Evolutionary conservation across 2,797 vertebrate genomes (phyloP), one percentile per base, ranked within the genome.

Genomic region (Sandelia bainsii): DNA sequence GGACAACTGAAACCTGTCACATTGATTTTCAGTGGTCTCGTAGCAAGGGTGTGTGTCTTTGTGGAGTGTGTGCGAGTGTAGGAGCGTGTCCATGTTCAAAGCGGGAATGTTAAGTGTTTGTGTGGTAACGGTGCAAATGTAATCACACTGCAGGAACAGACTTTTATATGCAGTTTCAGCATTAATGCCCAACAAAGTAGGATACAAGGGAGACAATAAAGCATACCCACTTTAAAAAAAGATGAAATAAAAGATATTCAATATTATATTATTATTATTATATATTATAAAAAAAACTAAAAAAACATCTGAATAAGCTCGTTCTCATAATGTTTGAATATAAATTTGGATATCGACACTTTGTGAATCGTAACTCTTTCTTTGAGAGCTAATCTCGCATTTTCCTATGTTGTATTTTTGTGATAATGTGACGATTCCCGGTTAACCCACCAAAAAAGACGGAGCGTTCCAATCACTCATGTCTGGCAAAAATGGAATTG

Each of bases 1-100:
- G 84, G 87, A 91, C 88, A 88, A 93, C 89, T 91, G 92, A 93
- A 91, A 91, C 89, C 92, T 93, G 93, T 92, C 93, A 93, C 91
- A 90, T 91, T 90, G 92, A 93, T 93, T 93, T 91, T 83, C 88
- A 89, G 81, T 79, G 82, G 82, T 87, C 81, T 76, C 32, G 58
- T 79, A 74, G 82, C 62, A n/a, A 48, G 56, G 52, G 13, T 77
- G 57, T 60, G 42, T 53, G 42, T 67, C 1, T 16, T 2, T 14
- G 40, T 14, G 5, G 54, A 62, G 61, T 25, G 59, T 64, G 54
- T 62, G 48, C 57, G 66, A 69, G 51, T 65, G 70, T 62, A 77
- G 62, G 52, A 79, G 66, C 34, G 45, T 75, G 78, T 87, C 75
- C 78, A 70, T 58, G 66, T 74, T 81, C 62, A 82, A 73, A 84